These are phyloP conservation scores for Alauda arvensis DNA, from an alignment of 2,797 vertebrate genomes.

Conservation along the genomic window DNA sequence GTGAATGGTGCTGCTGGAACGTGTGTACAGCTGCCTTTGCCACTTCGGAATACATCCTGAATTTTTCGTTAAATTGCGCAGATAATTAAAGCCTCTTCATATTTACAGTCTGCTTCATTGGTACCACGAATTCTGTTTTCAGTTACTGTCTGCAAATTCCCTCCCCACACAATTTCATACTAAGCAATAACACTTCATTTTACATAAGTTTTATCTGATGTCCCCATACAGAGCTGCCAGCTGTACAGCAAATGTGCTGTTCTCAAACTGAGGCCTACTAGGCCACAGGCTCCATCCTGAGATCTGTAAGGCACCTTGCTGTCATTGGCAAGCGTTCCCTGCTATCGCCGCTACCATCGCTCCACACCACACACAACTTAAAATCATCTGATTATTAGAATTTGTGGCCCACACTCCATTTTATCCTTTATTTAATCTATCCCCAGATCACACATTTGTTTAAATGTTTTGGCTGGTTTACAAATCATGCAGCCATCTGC, in stretches of 20 bases:
- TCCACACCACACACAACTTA: constrained; percentile 75
- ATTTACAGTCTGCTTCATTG: constrained; percentile 75
- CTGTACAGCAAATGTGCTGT: constrained; percentile 93
- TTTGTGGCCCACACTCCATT: constrained; percentile 76
- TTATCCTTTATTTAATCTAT: constrained; percentile 81
- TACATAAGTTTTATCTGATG: constrained; percentile 89
- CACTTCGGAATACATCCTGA: constrained; percentile 59
- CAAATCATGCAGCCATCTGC: constrained; percentile 85
- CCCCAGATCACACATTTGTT: constrained; percentile 81
- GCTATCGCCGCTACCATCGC: constrained; percentile 65
- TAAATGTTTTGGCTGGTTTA: constrained; percentile 88
- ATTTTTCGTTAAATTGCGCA: constrained; percentile 75
- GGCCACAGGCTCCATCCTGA: constrained; percentile 89
- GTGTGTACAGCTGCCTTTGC: constrained; percentile 17
- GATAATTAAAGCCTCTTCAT: constrained; percentile 77
- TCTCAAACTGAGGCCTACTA: constrained; percentile 90
- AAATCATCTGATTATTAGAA: constrained; percentile 81
- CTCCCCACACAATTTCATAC: constrained; percentile 74
- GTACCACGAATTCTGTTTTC: constrained; percentile 74
- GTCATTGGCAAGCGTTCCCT: constrained; percentile 73
- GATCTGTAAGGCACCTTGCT: constrained; percentile 84
- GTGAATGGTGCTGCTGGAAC: background rate
- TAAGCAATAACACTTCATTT: constrained; percentile 84
- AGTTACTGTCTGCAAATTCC: constrained; percentile 76
- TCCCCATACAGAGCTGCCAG: constrained; percentile 95